Evolutionary conservation across 2,888 invertebrate genomes (phyloP), one percentile per base, ranked within the genome.

Genomic region (Piscicola geometra): DNA sequence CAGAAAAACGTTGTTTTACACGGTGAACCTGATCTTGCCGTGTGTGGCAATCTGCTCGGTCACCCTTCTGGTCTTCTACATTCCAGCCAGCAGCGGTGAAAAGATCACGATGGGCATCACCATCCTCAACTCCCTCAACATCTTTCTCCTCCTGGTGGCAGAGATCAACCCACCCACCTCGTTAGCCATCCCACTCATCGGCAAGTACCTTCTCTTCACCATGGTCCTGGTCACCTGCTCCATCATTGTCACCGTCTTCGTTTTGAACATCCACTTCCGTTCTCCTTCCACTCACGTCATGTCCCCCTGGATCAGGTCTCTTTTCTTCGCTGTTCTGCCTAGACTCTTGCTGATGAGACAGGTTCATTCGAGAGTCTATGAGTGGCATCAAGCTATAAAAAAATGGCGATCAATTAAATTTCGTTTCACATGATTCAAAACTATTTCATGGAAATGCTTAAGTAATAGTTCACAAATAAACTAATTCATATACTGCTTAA

Each of bases 91-190:
- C 86, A 95, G 95, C 0, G 97, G 97, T 25, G 98, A 99, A 86
- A 99, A 99, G 86, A 96, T 99, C 78, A 95, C 96, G 0, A 88
- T 99, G 64, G 96, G 96, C 69, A 87, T 98, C 86, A 96, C 96
- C 75, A 98, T 98, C 87, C 90, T 98, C 82, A 95, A 97, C 88
- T 96, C 96, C 87, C 92, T 98, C 84, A 96, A 97, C 89, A 97
- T 98, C 89, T 98, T 98, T 90, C 97, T 98, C 88, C 89, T 98
- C 80, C 89, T 98, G 86, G 93, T 98, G 82, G 96, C 97, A 81
- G 97, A 98, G 88, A 97, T 98, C 84, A 97, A 98, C 85, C 98
- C 98, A 66, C 97, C 97, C 73, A 98, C 98, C 75, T 96, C 95
- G 47, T 88, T 98, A 83, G 97, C 97, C 80, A 94, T 98, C 82